A percentile compares a stretch with the other conserved stretches of the same genome.
These are phyloP conservation scores for Zonotrichia albicollis DNA, from an alignment of 2,797 vertebrate species.

Conservation along the genomic window DNA sequence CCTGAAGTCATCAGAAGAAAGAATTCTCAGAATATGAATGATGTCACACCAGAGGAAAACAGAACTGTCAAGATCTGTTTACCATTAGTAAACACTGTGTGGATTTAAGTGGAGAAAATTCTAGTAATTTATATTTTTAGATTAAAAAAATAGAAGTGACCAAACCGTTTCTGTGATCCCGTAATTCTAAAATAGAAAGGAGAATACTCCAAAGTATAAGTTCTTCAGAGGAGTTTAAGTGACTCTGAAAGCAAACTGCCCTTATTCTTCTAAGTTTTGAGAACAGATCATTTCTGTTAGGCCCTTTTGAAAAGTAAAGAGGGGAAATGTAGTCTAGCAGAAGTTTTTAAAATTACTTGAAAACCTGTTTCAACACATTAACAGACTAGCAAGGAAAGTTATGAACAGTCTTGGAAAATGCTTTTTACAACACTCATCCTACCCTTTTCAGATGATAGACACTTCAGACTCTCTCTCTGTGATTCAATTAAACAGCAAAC, in stretches of 20 bases:
- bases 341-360: not conserved
- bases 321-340: not conserved
- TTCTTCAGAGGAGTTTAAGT: not conserved
- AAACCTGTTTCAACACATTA: not conserved
- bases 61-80: not conserved
- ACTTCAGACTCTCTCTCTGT: not conserved
- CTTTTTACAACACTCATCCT: not conserved
- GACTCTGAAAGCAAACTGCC: not conserved
- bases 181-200: not conserved
- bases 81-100: not conserved
- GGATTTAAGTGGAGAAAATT: not conserved
- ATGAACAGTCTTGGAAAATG: not conserved
- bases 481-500: constrained; percentile 43
- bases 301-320: not conserved
- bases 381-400: not conserved
- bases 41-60: not conserved
- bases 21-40: not conserved
- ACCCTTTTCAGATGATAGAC: not conserved
- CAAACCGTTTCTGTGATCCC: not conserved
- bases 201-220: not conserved
- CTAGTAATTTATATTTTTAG: not conserved
- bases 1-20: not conserved
- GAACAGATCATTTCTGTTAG: not conserved
- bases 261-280: not conserved
- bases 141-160: not conserved